Evolutionary conservation across 2,113 vertebrate genomes (phyloP).

Genomic region (Capra hircus): DNA sequence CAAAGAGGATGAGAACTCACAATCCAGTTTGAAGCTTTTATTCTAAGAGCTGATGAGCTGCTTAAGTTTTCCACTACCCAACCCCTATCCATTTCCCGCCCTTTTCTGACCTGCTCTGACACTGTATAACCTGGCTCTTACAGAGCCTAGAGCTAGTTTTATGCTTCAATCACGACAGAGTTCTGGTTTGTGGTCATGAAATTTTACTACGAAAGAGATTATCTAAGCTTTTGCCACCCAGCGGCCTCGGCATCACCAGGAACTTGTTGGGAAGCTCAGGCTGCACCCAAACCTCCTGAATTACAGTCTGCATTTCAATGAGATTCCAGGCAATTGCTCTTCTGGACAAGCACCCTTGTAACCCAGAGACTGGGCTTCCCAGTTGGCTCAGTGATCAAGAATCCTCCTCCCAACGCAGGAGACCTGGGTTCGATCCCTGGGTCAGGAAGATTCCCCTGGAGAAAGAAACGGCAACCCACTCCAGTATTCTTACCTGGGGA

Average conservation of each 20-base stretch:
- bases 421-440: neutral
- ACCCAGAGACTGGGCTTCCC: neutral
- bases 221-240: neutral
- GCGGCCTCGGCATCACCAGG: neutral
- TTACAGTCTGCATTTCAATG: neutral
- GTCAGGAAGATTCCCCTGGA: neutral
- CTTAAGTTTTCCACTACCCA: neutral
- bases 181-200: neutral
- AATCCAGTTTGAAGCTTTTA: neutral
- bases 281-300: neutral
- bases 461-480: neutral
- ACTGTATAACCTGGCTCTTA: neutral
- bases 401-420: neutral
- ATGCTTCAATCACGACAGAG: neutral
- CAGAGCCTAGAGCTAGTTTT: neutral
- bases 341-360: neutral
- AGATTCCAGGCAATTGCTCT: neutral
- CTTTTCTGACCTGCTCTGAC: neutral
- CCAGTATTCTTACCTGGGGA: neutral
- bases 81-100: neutral
- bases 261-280: neutral
- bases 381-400: neutral
- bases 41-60: neutral
- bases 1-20: neutral
- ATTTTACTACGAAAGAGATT: neutral